Percentiles rank a stretch among this genome's conserved stretches.
These are phyloP conservation scores for Lasioglossum oenotherae DNA, from an alignment of 2,888 invertebrate species.

Conservation along the genomic window DNA sequence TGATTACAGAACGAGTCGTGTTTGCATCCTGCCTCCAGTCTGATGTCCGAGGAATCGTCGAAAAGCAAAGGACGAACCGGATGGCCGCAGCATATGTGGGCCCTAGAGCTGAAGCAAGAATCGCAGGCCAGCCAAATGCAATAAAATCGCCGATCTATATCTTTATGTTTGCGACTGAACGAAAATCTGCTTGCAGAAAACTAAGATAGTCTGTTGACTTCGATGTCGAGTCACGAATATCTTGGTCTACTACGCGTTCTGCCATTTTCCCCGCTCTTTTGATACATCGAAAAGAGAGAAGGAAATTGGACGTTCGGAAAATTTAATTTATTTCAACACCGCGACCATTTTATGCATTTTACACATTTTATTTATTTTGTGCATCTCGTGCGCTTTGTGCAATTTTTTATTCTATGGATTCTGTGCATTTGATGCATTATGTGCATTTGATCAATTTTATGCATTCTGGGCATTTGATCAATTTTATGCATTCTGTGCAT, in stretches of 20 bases:
- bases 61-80: slow-evolving; percentile 95
- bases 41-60: slow-evolving; percentile 77
- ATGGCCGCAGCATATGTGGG: slow-evolving; percentile 99
- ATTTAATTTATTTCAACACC: slow-evolving; percentile 36
- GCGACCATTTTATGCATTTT: neutral
- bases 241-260: neutral
- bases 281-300: neutral
- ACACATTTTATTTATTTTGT: neutral
- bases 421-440: too few relatives aligned
- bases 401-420: too few relatives aligned
- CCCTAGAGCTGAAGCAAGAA: slow-evolving; percentile 92
- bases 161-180: slow-evolving; percentile 30
- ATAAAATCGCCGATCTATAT: slow-evolving; percentile 56
- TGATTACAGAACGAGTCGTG: slow-evolving; percentile 79
- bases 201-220: neutral
- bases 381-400: neutral
- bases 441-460: too few relatives aligned
- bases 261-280: neutral
- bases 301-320: neutral
- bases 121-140: slow-evolving; percentile 77
- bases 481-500: too few relatives aligned
- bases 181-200: neutral
- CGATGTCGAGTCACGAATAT: neutral
- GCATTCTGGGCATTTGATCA: too few relatives aligned
- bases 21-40: slow-evolving; percentile 73